These are phyloP conservation scores for Rhogogaster chlorosoma DNA, from an alignment of 2,888 invertebrate species.

Conservation along the genomic window DNA sequence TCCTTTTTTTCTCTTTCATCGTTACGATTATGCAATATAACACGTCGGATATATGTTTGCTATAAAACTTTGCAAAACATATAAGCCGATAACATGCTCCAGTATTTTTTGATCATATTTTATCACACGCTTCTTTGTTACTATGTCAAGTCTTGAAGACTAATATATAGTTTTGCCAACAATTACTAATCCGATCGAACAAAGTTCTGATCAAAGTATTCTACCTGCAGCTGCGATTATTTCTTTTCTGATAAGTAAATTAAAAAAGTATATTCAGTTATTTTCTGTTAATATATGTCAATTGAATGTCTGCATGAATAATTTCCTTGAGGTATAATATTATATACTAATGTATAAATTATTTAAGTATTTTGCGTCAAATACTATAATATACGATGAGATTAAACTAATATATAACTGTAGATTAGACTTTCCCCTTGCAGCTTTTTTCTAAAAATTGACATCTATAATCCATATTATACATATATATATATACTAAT, in stretches of 20 bases:
- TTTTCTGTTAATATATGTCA: neutral
- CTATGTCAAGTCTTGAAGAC: neutral
- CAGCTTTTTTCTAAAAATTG: neutral
- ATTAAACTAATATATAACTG: neutral
- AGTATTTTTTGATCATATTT: neutral
- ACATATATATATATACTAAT: no score
- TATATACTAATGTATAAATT: neutral
- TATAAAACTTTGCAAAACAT: neutral
- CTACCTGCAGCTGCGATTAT: neutral
- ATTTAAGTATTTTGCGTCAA: neutral
- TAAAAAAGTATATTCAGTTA: neutral
- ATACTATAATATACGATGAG: neutral
- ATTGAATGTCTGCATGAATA: neutral
- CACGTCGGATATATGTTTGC: neutral
- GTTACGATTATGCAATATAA: neutral
- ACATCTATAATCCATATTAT: no score
- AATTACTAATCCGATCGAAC: slow-evolving; percentile 1
- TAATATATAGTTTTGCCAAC: neutral
- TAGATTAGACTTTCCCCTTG: neutral
- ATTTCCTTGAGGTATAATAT: neutral
- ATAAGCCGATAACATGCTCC: neutral
- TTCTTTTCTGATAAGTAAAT: neutral
- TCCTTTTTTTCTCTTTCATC: neutral
- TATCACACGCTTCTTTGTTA: neutral
- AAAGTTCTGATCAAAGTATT: neutral